phyloP scores from a whole-genome alignment of 2,113 vertebrate species.

The Colistium nudipinnis region DNA sequence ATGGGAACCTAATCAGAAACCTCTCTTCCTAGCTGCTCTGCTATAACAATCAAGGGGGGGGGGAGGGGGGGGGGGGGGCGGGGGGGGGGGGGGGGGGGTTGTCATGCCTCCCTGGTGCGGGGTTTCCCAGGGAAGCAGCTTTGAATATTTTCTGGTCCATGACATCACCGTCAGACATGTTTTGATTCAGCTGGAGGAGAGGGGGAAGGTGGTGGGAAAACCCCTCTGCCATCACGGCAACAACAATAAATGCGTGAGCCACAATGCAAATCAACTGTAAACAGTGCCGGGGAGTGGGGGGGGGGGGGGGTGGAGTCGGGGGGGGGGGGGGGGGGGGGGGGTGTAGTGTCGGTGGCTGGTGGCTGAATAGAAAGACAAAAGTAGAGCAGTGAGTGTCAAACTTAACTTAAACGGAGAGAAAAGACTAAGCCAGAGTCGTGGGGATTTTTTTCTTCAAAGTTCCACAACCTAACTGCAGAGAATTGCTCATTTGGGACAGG shows the following conservation, averaged over 20 bases:
- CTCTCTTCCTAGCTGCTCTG: conserved; percentile 56
- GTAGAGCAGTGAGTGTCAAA: conserved; percentile 22
- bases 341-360: not conserved
- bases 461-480: not conserved
- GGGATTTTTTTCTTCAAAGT: conserved; percentile 33
- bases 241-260: conserved; percentile 57
- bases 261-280: conserved; percentile 72
- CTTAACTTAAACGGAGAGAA: conserved; percentile 6
- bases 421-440: conserved; percentile 1
- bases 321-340: not conserved
- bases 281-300: conserved; percentile 8
- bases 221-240: conserved; percentile 51
- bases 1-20: conserved; percentile 67
- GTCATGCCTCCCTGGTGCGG: conserved; percentile 71
- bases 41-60: conserved; percentile 67
- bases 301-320: no score
- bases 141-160: conserved; percentile 70
- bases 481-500: conserved; percentile 8
- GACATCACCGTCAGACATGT: conserved; percentile 75
- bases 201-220: conserved; percentile 67
- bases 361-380: conserved; percentile 11
- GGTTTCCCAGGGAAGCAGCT: conserved; percentile 76
- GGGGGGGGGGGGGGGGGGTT: not conserved
- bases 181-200: conserved; percentile 64
- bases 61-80: conserved; percentile 16